Conservation (phyloP, 2,888 invertebrate species). For the Chloroclysta siterata region DNA sequence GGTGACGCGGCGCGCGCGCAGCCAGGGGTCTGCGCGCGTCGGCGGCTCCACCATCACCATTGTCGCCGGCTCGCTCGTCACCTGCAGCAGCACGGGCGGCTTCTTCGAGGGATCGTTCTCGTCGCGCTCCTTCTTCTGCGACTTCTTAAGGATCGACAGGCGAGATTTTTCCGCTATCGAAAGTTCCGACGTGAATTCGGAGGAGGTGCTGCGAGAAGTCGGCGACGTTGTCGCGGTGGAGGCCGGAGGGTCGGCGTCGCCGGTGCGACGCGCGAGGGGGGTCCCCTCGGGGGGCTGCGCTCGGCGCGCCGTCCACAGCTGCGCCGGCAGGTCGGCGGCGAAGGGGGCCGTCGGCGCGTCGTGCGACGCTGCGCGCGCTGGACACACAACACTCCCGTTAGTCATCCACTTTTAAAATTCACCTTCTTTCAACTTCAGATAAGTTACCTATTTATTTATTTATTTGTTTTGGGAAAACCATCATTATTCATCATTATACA, state of each 20-base stretch:
- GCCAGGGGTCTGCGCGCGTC: slow-evolving; percentile 47
- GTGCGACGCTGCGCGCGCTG: slow-evolving; percentile 51
- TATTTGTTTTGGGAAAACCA: no score
- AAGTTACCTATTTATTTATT: no score
- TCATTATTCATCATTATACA: no score
- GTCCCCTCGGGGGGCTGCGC: slow-evolving; percentile 16
- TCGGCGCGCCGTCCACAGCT: slow-evolving; percentile 26
- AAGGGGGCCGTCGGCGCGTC: slow-evolving; percentile 26
- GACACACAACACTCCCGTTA: slow-evolving; percentile 69
- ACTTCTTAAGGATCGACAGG: slow-evolving; percentile 71
- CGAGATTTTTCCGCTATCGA: slow-evolving; percentile 71
- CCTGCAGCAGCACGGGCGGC: slow-evolving; percentile 71
- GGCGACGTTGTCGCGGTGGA: slow-evolving; percentile 13
- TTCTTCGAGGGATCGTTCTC: slow-evolving; percentile 54
- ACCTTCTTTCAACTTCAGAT: no score
- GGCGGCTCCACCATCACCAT: slow-evolving; percentile 68
- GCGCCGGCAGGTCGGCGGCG: slow-evolving; percentile 13
- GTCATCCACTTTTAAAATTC: slow-evolving; percentile 12
- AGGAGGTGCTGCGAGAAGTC: not conserved
- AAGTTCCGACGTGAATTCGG: slow-evolving; percentile 40
- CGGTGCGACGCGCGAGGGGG: slow-evolving; percentile 12
- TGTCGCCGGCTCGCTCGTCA: slow-evolving; percentile 62
- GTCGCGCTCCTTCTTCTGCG: slow-evolving; percentile 60
- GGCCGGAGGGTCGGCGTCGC: slow-evolving; percentile 10
- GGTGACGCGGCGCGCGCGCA: slow-evolving; percentile 51